Evolutionary conservation across 2,797 vertebrate genomes (phyloP).

Genomic region (Salarias fasciatus): DNA sequence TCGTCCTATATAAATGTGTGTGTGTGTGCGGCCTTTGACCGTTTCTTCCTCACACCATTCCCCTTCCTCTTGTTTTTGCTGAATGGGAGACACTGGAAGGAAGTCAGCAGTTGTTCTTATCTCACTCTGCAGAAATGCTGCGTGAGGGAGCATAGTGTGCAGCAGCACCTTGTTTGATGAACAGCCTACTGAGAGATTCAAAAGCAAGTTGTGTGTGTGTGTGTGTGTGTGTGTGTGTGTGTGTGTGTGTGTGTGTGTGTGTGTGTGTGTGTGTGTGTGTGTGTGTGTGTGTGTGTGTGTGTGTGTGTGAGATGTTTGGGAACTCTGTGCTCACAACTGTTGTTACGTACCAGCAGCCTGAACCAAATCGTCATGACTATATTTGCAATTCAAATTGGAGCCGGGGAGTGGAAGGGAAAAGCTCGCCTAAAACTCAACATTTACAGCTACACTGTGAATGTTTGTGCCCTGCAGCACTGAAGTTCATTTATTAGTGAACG

Average conservation of each 20-base stretch:
- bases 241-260: constrained; percentile 2
- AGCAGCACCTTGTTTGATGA: constrained; percentile 9
- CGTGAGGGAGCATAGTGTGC: constrained; percentile 46
- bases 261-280: constrained; percentile 1
- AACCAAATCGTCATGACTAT: constrained; percentile 22
- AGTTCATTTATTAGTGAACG: too few relatives aligned
- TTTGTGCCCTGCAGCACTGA: not conserved
- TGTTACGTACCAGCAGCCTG: constrained; percentile 38
- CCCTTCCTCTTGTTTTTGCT: constrained; percentile 55
- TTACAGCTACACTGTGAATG: not conserved
- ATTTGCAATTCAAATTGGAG: constrained; percentile 77
- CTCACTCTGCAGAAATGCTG: constrained; percentile 55
- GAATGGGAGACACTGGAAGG: constrained; percentile 72
- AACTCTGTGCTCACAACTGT: constrained; percentile 15
- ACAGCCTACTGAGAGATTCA: constrained; percentile 18
- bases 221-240: constrained; percentile 7
- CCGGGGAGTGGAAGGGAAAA: constrained; percentile 9
- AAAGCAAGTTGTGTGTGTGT: constrained; percentile 13
- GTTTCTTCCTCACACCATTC: not conserved
- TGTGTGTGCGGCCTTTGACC: not conserved
- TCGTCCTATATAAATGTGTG: not conserved
- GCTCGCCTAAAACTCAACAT: not conserved
- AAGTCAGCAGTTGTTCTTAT: constrained; percentile 69
- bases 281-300: constrained; percentile 1
- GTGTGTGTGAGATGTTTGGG: not conserved